Evolutionary conservation across 2,797 vertebrate genomes (phyloP), one percentile per base, ranked within the genome.

Genomic region (Lerista edwardsae): DNA sequence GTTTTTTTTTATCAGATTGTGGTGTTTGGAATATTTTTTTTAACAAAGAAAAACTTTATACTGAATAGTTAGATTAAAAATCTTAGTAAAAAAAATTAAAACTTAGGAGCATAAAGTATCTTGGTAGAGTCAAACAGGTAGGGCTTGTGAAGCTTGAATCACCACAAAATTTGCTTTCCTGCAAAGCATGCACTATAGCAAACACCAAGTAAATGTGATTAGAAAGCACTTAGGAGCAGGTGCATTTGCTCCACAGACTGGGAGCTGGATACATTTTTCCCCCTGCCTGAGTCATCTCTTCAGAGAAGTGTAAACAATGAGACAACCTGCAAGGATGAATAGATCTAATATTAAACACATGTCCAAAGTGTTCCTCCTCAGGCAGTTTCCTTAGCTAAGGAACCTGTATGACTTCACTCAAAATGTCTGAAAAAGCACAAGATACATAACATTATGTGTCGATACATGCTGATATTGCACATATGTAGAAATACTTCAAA

Each of bases 221-320:
- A 4, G 80, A 90, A 91, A 90, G 25, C 84, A 89, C 77, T 92
- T 72, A 47, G 12, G 41, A 29, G 8, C 79, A 84, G 79, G 73
- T 1, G 0, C 3, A 82, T n/a, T 62, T 73, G 81, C 31, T 83
- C 57, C 62, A 19, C 31, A 87, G 34, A n/a, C 69, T n/a, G 3
- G 68, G 1, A 44, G 72, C 31, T 44, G 29, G 44, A 44, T 80
- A 57, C 1, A 51, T 0, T 0, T 0, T 34, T 79, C 72, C 41
- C 75, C 55, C 27, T 57, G 57, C 0, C 34, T 1, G 6, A 75
- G 2, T 68, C 61, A 0, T 25, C 36, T 69, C 47, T 79, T 80
- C 84, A 77, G 62, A 86, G n/a, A 41, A n/a, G 29, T 65, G 36
- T 64, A 77, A 77, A 72, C 14, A 79, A 73, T 39, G 55, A 72